Percentiles rank a stretch among this genome's conserved stretches.
Evolutionary conservation across 2,888 invertebrate species (phyloP).

Genomic region (Limnephilus marmoratus): DNA sequence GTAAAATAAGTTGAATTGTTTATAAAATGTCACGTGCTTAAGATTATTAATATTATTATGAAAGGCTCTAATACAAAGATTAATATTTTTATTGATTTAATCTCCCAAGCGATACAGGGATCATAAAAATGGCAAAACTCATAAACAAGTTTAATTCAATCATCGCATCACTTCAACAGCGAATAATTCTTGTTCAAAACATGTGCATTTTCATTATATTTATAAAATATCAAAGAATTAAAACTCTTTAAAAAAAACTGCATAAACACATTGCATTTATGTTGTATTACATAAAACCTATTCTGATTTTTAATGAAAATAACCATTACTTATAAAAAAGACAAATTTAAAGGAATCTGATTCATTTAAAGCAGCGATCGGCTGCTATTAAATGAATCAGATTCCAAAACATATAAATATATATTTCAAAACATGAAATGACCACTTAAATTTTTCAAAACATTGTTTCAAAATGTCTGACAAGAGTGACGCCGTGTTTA

Average conservation of each 20-base stretch:
- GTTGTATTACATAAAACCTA: background rate
- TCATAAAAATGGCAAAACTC: background rate
- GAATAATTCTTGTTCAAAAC: background rate
- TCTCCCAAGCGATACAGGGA: background rate
- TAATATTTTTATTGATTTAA: background rate
- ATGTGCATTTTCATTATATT: background rate
- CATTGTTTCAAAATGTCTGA: too few species aligned
- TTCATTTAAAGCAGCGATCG: too few species aligned
- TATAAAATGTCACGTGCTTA: background rate
- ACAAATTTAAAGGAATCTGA: background rate
- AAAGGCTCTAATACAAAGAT: background rate
- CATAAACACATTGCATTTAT: background rate
- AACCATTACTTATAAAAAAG: background rate
- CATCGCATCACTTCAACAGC: background rate
- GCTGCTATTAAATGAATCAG: too few species aligned
- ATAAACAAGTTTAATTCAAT: background rate
- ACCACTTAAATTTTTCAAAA: too few species aligned
- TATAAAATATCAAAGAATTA: background rate
- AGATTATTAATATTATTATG: background rate
- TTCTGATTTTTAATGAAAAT: background rate
- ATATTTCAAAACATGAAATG: too few species aligned
- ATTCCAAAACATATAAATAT: too few species aligned
- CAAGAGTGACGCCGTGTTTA: too few species aligned
- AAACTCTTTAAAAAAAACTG: background rate
- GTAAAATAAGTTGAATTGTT: background rate